Evolutionary conservation across 2,888 invertebrate species (phyloP), one percentile per base, ranked within the genome.

Genomic region (Zelleria hepariella): DNA sequence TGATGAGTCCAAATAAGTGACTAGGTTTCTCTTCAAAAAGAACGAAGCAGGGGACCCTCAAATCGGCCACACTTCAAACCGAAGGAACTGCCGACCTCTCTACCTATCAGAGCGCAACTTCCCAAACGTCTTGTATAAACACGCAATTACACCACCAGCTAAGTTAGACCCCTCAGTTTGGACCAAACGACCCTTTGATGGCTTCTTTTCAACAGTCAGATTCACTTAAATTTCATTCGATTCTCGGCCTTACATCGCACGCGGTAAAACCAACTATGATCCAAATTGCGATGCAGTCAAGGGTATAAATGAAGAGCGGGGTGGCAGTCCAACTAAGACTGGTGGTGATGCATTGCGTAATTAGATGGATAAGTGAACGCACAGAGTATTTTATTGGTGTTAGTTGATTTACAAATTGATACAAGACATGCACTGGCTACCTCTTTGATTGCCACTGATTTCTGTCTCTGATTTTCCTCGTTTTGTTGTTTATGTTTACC

Each of bases 61-160:
- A 27, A 20, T 23, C 18, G 10, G 47, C 47, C 57, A 48, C 57
- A 57, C 15, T 42, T 32, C 47, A n/a, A 65, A 66, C 65, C 65
- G 70, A 74, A 82, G 80, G 80, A 80, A 78, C 68, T 68, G 68
- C 64, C 73, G 73, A 72, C 78, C 79, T 76, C 67, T 59, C 66
- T 73, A 68, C 5, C 65, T 77, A 81, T 65, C 77, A 82, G 81
- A 80, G 70, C 81, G 76, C 65, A 64, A 75, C 78, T 65, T 67
- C 65, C 60, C 62, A 65, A 69, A 65, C 63, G 64, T 47, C 58
- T 63, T 64, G 60, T 60, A 63, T 64, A 69, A 66, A 27, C 66
- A 62, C 65, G 66, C 63, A 65, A 67, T 62, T 4, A 6, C 26
- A 32, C 20, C 51, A 21, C 66, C 62, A 62, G 26, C 57, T 6